Evolutionary conservation across 2,797 vertebrate genomes (phyloP).

Genomic region (Mus spretus): DNA sequence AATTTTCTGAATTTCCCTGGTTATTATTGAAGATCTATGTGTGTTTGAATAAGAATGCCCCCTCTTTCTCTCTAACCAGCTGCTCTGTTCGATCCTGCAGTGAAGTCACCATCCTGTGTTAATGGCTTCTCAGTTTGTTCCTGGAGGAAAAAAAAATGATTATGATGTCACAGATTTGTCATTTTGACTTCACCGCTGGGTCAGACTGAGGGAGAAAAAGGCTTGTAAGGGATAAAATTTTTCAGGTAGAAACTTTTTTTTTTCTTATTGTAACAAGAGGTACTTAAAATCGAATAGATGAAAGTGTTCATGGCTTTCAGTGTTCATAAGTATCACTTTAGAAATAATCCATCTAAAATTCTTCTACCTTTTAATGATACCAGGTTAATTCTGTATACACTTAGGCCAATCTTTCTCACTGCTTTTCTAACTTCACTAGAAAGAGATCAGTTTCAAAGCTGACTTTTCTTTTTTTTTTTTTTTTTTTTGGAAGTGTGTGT

Average conservation of each 20-base stretch:
- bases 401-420: not conserved
- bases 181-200: slow-evolving; percentile 77
- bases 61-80: slow-evolving; percentile 76
- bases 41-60: slow-evolving; percentile 81
- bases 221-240: slow-evolving; percentile 72
- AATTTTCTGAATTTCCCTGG: slow-evolving; percentile 86
- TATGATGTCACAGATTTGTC: slow-evolving; percentile 84
- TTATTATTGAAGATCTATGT: slow-evolving; percentile 85
- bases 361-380: slow-evolving; percentile 60
- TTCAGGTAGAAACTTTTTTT: slow-evolving; percentile 59
- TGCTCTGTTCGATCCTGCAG: slow-evolving; percentile 75
- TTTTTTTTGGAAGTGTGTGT: not conserved
- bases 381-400: not conserved
- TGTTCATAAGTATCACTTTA: slow-evolving; percentile 11
- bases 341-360: slow-evolving; percentile 54
- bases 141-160: slow-evolving; percentile 81
- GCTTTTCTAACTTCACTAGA: not conserved
- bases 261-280: slow-evolving; percentile 45
- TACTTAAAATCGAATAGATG: slow-evolving; percentile 67
- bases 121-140: slow-evolving; percentile 85
- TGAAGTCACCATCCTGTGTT: slow-evolving; percentile 83
- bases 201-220: slow-evolving; percentile 72
- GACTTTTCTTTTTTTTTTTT: not conserved
- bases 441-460: not conserved
- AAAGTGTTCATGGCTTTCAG: slow-evolving; percentile 51